Conservation (phyloP, 2,888 invertebrate genomes). For the Cantharis rufa region DNA sequence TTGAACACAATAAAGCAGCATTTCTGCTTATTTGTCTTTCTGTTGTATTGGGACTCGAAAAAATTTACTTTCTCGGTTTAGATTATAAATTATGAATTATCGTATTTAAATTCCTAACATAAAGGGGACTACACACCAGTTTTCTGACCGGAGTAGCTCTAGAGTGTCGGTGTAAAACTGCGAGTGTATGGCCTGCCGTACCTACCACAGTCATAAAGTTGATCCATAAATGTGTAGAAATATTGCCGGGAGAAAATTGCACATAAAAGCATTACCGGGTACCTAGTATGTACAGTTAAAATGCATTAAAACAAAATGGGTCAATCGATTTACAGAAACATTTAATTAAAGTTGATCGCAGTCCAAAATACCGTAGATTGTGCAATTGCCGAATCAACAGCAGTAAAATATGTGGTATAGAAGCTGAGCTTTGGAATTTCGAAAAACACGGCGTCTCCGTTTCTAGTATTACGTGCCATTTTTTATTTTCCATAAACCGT, state of each 20-base stretch:
- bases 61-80: not conserved
- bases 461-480: not conserved
- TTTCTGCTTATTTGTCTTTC: not conserved
- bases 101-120: not conserved
- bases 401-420: not conserved
- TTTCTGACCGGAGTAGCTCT: too few species aligned
- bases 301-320: constrained; percentile 4
- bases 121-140: not conserved
- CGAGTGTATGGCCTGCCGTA: not conserved
- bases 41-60: not conserved
- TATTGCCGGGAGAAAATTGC: not conserved
- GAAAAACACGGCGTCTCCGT: not conserved
- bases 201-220: not conserved
- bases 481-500: not conserved
- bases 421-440: not conserved
- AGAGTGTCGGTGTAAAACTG: not conserved
- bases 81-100: not conserved
- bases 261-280: constrained; percentile 11
- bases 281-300: not conserved
- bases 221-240: not conserved
- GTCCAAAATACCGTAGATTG: not conserved
- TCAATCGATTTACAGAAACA: not conserved
- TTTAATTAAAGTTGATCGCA: constrained; percentile 3
- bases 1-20: not conserved
- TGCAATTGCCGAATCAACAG: not conserved